A percentile compares a stretch with the other conserved stretches of the same genome.
Evolutionary conservation across 2,797 vertebrate genomes (phyloP).

Genomic region (Microctenopoma steveboyesi): DNA sequence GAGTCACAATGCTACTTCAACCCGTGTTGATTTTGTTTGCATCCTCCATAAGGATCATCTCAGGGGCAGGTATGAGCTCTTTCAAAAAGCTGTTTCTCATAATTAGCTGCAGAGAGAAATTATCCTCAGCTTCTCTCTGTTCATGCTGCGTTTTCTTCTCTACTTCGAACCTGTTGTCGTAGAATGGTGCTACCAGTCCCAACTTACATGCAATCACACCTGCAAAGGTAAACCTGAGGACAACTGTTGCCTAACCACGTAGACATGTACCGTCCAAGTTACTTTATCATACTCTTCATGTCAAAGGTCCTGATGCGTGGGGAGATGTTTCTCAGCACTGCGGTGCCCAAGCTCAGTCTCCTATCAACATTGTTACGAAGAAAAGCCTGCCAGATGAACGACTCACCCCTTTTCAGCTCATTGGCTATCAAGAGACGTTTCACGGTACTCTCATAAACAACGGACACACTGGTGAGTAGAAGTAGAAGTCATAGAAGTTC

Average conservation of each 20-base stretch:
- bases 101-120: neutral
- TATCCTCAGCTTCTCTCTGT: too few species aligned
- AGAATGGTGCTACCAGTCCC: conserved; percentile 75
- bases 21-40: conserved; percentile 41
- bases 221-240: conserved; percentile 64
- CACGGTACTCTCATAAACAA: conserved; percentile 77
- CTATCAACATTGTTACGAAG: conserved; percentile 85
- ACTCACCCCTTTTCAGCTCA: conserved; percentile 75
- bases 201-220: conserved; percentile 56
- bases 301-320: conserved; percentile 82
- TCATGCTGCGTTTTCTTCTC: too few species aligned
- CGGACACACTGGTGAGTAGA: conserved; percentile 80
- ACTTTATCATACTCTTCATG: neutral
- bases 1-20: conserved; percentile 32
- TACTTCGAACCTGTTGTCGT: conserved; percentile 4
- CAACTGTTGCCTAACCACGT: neutral
- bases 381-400: neutral
- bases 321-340: conserved; percentile 19
- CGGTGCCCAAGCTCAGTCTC: conserved; percentile 79
- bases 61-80: conserved; percentile 49
- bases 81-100: neutral
- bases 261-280: neutral
- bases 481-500: too few species aligned
- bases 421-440: conserved; percentile 73
- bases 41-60: conserved; percentile 23